phyloP scores from a whole-genome alignment of 2,888 invertebrate species.

The Marronus borbonicus region DNA sequence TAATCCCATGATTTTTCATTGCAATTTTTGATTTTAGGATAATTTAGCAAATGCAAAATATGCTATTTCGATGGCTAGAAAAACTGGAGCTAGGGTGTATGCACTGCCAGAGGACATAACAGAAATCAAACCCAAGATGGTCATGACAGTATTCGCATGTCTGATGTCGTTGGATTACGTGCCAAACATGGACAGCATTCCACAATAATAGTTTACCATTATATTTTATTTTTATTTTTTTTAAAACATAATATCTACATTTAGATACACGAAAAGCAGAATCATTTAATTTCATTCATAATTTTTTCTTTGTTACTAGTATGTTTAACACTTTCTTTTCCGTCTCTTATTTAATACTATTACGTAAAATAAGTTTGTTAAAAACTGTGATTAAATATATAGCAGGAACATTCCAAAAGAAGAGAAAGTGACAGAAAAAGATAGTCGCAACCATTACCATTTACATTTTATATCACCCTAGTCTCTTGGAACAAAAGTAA shows the following conservation, averaged over 20 bases:
- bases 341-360: slow-evolving; percentile 39
- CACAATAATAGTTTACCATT: slow-evolving; percentile 49
- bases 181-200: slow-evolving; percentile 83
- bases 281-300: background rate
- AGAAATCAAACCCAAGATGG: slow-evolving; percentile 98
- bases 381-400: slow-evolving; percentile 58
- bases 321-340: slow-evolving; percentile 22
- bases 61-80: slow-evolving; percentile 97
- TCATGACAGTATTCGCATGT: slow-evolving; percentile 99
- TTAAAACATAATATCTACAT: slow-evolving; percentile 16
- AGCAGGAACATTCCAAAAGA: slow-evolving; percentile 44
- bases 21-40: slow-evolving; percentile 75
- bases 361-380: slow-evolving; percentile 52
- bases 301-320: slow-evolving; percentile 16
- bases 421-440: slow-evolving; percentile 12
- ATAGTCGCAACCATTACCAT: background rate
- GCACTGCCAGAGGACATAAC: slow-evolving; percentile 99
- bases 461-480: background rate
- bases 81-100: slow-evolving; percentile 97
- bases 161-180: slow-evolving; percentile 98
- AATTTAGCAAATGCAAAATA: slow-evolving; percentile 98
- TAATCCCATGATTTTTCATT: slow-evolving; percentile 59
- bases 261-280: slow-evolving; percentile 1
- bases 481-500: slow-evolving; percentile 8
- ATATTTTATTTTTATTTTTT: background rate